Base-by-base conservation (phyloP, 37 sponge, comb jelly and placozoan genomes). In the Theonella swinhoei region DNA sequence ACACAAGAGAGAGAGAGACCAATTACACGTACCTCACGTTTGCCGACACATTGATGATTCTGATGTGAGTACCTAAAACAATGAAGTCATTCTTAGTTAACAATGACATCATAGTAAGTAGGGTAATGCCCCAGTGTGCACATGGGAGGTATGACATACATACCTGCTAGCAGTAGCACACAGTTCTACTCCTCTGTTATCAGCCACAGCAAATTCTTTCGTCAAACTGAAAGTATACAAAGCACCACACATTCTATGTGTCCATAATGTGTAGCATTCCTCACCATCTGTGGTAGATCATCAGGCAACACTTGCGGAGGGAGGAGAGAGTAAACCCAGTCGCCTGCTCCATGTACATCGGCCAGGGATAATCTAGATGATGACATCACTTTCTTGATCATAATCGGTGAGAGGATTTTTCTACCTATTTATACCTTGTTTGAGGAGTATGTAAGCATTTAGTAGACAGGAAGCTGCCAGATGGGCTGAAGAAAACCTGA, bases 321-420 rank as follows among this genome's bases (percentile, higher is more conserved):
- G 85, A 60, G 7, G n/a, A 17, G 41, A 82, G 60, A 35, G 80
- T 47, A 63, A 83, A 82, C 1, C 94, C 94, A 24, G 90, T 89
- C 31, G 79, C 38, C 19, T 85, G 54, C 0, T 42, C 34, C 74
- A 86, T 25, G 41, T 32, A 23, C 22, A 19, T 11, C 22, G 94
- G 71, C 94, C 94, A 93, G 30, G 92, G 88, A 24, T 64, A 77
- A 20, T 84, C 91, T 90, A 71, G 20, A 40, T n/a, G 82, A n/a
- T n/a, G n/a, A n/a, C n/a, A n/a, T n/a, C n/a, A n/a, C n/a, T n/a
- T n/a, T n/a, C n/a, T n/a, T n/a, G n/a, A n/a, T n/a, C n/a, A n/a
- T n/a, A n/a, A n/a, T n/a, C n/a, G n/a, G n/a, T n/a, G n/a, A n/a
- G n/a, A n/a, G n/a, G n/a, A n/a, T n/a, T n/a, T n/a, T n/a, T n/a